Evolutionary conservation across 2,888 invertebrate genomes (phyloP).

Genomic region (Panzeria rudis): DNA sequence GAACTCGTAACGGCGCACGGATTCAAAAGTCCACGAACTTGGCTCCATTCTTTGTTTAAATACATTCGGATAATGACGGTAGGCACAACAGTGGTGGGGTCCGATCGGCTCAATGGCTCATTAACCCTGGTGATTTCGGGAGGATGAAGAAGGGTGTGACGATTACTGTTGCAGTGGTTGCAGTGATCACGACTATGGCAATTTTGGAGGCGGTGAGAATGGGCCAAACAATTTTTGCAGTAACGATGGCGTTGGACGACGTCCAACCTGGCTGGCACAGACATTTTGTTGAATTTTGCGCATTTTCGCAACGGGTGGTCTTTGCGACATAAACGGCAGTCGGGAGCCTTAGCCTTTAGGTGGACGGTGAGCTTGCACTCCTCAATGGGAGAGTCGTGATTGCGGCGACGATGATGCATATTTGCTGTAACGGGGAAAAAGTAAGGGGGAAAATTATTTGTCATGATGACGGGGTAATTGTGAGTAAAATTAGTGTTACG

Average conservation of each 20-base stretch:
- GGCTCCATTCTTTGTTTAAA: no score
- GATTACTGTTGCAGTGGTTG: not conserved
- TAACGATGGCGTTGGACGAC: not conserved
- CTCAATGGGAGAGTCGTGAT: no score
- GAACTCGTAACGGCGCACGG: no score
- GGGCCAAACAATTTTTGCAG: not conserved
- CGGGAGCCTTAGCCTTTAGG: not conserved
- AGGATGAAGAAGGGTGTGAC: conserved; percentile 4
- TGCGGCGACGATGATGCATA: no score
- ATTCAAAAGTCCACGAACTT: no score
- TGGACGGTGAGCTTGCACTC: no score
- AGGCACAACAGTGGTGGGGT: no score
- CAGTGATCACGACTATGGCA: not conserved
- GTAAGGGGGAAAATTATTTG: not conserved
- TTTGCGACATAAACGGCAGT: not conserved
- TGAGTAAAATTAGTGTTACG: not conserved
- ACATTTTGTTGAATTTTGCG: not conserved
- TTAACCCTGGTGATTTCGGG: no score
- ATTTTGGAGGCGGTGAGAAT: not conserved
- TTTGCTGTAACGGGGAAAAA: not conserved
- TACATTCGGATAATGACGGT: no score
- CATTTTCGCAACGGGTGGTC: not conserved
- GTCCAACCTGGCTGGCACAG: no score
- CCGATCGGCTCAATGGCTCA: no score
- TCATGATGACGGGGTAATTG: not conserved